phyloP scores from a whole-genome alignment of 2,113 vertebrate species.

The Atherinomorus stipes region DNA sequence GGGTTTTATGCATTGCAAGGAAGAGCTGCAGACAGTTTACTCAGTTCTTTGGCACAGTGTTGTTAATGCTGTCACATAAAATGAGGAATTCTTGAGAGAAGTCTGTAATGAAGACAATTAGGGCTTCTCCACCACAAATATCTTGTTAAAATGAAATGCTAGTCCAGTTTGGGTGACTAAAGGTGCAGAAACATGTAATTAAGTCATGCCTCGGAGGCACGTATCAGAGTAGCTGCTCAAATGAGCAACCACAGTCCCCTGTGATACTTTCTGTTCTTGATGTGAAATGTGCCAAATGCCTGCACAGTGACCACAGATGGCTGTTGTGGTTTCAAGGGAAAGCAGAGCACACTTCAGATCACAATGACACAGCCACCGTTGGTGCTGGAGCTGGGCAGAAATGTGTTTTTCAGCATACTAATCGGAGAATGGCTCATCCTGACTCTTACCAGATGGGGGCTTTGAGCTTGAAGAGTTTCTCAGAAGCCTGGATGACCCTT shows the following conservation, averaged over 20 bases:
- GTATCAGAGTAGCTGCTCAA: conserved; percentile 7
- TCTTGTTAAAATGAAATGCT: neutral
- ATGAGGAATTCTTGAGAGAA: neutral
- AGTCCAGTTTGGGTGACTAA: neutral
- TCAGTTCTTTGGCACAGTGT: neutral
- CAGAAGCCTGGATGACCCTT: conserved; percentile 95
- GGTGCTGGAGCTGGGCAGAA: conserved; percentile 1
- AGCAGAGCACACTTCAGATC: conserved; percentile 22
- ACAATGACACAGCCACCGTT: conserved; percentile 17
- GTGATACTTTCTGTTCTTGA: conserved; percentile 4
- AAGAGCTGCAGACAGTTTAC: conserved; percentile 3
- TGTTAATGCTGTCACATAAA: conserved; percentile 11
- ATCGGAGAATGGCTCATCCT: neutral
- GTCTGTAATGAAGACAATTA: neutral
- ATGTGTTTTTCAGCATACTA: neutral
- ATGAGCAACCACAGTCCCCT: conserved; percentile 14
- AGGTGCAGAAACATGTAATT: neutral
- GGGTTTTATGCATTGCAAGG: no score
- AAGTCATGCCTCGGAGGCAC: neutral
- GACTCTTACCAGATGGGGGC: conserved; percentile 92
- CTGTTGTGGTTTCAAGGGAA: conserved; percentile 21
- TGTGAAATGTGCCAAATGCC: conserved; percentile 17
- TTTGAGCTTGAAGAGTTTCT: conserved; percentile 98
- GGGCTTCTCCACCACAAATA: neutral
- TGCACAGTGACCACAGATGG: conserved; percentile 42